Percentiles rank a stretch among this genome's conserved stretches.
Conservation (phyloP, 2,797 vertebrate genomes). For the Danio choprae region DNA sequence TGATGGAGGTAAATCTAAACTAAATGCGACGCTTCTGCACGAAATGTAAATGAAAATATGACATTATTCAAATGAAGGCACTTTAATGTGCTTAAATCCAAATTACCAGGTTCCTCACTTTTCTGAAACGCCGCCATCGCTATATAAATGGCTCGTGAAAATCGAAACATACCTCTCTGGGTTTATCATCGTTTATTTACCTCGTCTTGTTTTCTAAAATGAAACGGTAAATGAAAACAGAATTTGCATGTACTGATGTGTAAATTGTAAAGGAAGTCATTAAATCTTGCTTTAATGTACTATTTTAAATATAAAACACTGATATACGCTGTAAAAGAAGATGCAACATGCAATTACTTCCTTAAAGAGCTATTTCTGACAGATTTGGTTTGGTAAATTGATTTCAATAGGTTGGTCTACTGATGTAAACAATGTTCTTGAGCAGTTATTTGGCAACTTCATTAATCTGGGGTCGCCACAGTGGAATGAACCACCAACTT, state of each 20-base stretch:
- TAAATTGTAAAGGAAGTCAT: conserved; percentile 7
- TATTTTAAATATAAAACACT: not conserved
- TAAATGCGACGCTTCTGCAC: not conserved
- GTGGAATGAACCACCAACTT: no score
- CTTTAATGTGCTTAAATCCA: conserved; percentile 25
- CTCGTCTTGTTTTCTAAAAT: not conserved
- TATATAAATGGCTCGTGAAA: conserved; percentile 13
- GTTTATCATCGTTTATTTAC: not conserved
- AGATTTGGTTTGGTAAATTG: no score
- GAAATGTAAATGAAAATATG: conserved; percentile 18
- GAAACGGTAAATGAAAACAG: not conserved
- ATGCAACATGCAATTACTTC: not conserved
- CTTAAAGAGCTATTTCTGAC: not conserved
- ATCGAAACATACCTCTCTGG: conserved; percentile 13
- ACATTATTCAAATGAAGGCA: conserved; percentile 34
- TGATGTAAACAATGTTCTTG: no score
- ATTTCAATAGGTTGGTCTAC: no score
- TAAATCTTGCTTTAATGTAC: not conserved
- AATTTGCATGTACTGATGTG: not conserved
- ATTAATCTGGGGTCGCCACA: no score
- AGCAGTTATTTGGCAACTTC: no score
- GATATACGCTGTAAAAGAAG: not conserved
- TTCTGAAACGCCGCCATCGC: conserved; percentile 1
- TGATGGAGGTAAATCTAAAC: conserved; percentile 17
- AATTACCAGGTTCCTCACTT: conserved; percentile 20